Evolutionary conservation across 2,888 invertebrate genomes (phyloP).

Genomic region (Lepetodrilus schrolli): DNA sequence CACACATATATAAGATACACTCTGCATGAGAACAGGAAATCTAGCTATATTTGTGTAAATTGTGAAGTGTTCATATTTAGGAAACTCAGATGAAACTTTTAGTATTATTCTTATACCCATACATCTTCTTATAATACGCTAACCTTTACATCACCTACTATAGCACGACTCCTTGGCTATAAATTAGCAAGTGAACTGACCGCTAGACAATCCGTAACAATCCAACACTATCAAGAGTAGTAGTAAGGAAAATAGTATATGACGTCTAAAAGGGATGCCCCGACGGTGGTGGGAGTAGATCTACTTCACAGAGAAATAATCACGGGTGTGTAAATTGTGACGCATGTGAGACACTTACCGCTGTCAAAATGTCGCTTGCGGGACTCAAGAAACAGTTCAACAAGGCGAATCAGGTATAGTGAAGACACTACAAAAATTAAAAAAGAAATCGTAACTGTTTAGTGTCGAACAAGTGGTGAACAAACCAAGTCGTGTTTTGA

Average conservation of each 20-base stretch:
- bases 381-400: constrained; percentile 99
- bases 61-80: no score
- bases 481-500: background rate
- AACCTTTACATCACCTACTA: no score
- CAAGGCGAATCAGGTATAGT: constrained; percentile 96
- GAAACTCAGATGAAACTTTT: no score
- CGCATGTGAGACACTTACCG: background rate
- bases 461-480: background rate
- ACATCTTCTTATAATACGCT: no score
- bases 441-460: background rate
- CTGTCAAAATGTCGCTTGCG: constrained; percentile 92
- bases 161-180: no score
- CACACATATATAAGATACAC: no score
- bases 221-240: background rate
- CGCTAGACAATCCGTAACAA: no score
- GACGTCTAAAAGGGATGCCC: constrained; percentile 40
- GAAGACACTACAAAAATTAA: constrained; percentile 51
- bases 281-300: constrained; percentile 40
- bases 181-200: no score
- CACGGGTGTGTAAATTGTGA: constrained; percentile 28
- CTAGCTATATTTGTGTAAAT: no score
- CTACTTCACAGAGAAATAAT: constrained; percentile 16
- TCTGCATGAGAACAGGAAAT: no score
- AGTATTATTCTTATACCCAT: no score
- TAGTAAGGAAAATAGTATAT: constrained; percentile 25